These are phyloP conservation scores for Phodopus roborovskii DNA, from an alignment of 2,113 vertebrate species.

Conservation along the genomic window DNA sequence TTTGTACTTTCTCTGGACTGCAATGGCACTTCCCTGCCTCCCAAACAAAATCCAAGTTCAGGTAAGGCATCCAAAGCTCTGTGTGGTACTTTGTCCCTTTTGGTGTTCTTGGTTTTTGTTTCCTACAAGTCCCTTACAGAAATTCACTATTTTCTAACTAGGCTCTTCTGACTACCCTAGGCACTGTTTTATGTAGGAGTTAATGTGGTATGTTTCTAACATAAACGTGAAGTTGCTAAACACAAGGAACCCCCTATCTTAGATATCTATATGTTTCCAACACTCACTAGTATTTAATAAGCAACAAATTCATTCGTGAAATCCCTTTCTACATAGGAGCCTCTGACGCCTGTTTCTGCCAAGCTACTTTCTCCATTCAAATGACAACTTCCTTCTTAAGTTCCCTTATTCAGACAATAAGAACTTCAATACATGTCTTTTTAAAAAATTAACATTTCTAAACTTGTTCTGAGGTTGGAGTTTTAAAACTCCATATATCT, in stretches of 20 bases:
- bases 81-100: not conserved
- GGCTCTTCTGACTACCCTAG: not conserved
- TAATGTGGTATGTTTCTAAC: constrained; percentile 22
- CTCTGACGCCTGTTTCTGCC: not conserved
- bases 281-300: not conserved
- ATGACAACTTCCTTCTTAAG: constrained; percentile 53
- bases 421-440: constrained; percentile 4
- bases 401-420: constrained; percentile 63
- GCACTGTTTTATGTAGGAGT: not conserved
- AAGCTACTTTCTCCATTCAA: constrained; percentile 72
- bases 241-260: not conserved
- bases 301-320: not conserved
- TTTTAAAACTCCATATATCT: constrained; percentile 34
- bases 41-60: constrained; percentile 50
- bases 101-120: not conserved
- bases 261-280: not conserved
- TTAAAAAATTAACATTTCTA: not conserved
- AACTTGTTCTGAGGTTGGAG: constrained; percentile 53
- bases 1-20: constrained; percentile 46
- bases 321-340: constrained; percentile 17
- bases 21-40: constrained; percentile 30
- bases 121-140: not conserved
- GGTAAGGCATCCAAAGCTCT: not conserved
- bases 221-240: not conserved
- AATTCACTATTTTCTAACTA: constrained; percentile 8